A percentile compares a stretch with the other conserved stretches of the same genome.
Evolutionary conservation across 2,888 invertebrate species (phyloP).

Genomic region (Rhagium mordax): DNA sequence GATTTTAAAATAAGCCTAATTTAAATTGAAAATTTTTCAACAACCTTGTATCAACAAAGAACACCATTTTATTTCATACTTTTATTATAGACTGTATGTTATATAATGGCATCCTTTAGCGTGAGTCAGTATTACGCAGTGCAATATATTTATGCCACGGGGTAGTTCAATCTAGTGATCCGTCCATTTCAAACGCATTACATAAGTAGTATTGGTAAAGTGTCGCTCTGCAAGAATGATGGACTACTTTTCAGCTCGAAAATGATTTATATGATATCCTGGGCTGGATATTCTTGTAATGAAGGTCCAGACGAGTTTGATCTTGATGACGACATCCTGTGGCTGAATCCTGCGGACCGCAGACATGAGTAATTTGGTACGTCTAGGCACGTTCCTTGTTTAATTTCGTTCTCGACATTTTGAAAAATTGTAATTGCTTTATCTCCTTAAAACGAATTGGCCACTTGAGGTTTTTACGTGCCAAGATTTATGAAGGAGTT

Average conservation of each 20-base stretch:
- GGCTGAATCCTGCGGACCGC: neutral
- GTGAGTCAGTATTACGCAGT: too few relatives aligned
- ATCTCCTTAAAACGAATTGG: conserved; percentile 67
- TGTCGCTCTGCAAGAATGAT: conserved; percentile 1
- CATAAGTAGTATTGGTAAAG: conserved; percentile 13
- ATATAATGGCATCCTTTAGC: too few relatives aligned
- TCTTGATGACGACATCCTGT: conserved; percentile 14
- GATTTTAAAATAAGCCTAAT: too few relatives aligned
- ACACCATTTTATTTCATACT: too few relatives aligned
- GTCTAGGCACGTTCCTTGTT: conserved; percentile 64
- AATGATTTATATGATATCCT: conserved; percentile 20
- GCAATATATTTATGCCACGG: neutral
- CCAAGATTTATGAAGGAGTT: conserved; percentile 48
- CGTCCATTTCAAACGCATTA: neutral
- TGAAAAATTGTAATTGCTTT: conserved; percentile 70
- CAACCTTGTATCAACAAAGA: too few relatives aligned
- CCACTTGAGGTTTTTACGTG: conserved; percentile 68
- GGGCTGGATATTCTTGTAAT: conserved; percentile 9
- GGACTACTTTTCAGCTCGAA: conserved; percentile 8
- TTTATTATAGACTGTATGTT: too few relatives aligned
- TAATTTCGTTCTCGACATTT: conserved; percentile 66
- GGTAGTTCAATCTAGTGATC: neutral
- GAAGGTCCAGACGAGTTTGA: conserved; percentile 8
- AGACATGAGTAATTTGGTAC: conserved; percentile 57
- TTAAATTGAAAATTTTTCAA: too few relatives aligned